Conservation (phyloP, 2,888 invertebrate genomes). For the Achlya flavicornis region DNA sequence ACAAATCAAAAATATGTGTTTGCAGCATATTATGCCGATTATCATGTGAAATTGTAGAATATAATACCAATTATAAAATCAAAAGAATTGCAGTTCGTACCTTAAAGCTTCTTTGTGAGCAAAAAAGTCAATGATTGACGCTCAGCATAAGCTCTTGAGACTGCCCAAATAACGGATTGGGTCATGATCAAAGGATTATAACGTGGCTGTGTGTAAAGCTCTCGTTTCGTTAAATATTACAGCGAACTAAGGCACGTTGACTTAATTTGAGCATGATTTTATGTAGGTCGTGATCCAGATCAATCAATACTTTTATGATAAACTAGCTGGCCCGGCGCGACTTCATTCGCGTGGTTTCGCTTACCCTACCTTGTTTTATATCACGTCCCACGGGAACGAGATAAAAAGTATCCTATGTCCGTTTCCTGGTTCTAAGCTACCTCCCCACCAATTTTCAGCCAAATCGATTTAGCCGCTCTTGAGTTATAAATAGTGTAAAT, state of each 20-base stretch:
- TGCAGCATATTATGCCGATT: too few species aligned
- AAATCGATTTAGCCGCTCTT: too few species aligned
- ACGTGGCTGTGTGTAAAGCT: constrained; percentile 12
- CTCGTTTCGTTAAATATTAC: constrained; percentile 4
- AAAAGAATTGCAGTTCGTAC: background rate
- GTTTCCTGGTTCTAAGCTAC: too few species aligned
- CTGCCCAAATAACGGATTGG: constrained; percentile 29
- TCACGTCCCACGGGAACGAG: too few species aligned
- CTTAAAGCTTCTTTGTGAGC: background rate
- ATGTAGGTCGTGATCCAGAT: background rate
- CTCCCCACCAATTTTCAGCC: too few species aligned
- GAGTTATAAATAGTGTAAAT: too few species aligned
- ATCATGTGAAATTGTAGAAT: background rate
- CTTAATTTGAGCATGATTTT: background rate
- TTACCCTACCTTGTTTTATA: too few species aligned
- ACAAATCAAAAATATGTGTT: too few species aligned
- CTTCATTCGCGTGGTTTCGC: too few species aligned
- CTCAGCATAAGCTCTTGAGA: constrained; percentile 20
- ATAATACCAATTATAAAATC: background rate
- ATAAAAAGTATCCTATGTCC: too few species aligned
- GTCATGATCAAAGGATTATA: constrained; percentile 34
- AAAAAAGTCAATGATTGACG: constrained; percentile 23
- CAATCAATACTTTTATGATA: background rate
- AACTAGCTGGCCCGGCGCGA: too few species aligned
- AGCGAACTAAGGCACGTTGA: background rate